These are phyloP conservation scores for Cephalotes varians DNA, from an alignment of 2,888 invertebrate genomes.

Conservation along the genomic window DNA sequence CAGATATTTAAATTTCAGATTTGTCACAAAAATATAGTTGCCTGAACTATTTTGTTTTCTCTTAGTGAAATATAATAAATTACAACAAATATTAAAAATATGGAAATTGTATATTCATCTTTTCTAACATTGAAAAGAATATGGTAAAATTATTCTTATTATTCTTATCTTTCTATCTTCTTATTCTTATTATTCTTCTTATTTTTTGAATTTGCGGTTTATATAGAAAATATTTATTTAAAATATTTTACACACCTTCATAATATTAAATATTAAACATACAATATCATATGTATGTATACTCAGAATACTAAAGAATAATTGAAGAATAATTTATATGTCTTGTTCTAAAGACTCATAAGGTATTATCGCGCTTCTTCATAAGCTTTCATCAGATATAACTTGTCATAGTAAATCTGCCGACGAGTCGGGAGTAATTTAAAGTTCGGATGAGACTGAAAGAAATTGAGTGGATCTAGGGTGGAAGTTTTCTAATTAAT, in stretches of 20 bases:
- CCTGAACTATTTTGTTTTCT: not conserved
- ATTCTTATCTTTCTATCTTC: too few relatives aligned
- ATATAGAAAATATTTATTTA: not conserved
- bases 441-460: constrained; percentile 58
- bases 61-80: not conserved
- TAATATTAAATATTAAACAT: not conserved
- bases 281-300: not conserved
- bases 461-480: constrained; percentile 52
- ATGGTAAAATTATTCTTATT: not conserved
- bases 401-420: not conserved
- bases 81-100: not conserved
- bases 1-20: too few relatives aligned
- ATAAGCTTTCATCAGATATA: constrained; percentile 22
- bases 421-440: constrained; percentile 59
- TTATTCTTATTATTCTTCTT: too few relatives aligned
- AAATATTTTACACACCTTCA: not conserved
- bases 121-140: not conserved
- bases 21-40: too few relatives aligned
- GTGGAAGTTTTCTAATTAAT: constrained; percentile 74
- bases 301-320: not conserved
- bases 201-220: not conserved
- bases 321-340: not conserved
- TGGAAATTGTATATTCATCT: not conserved
- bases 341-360: not conserved
- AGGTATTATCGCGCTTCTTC: constrained; percentile 3